Evolutionary conservation across 2,888 invertebrate genomes (phyloP), one percentile per base, ranked within the genome.

Genomic region (Dinocampus coccinellae): DNA sequence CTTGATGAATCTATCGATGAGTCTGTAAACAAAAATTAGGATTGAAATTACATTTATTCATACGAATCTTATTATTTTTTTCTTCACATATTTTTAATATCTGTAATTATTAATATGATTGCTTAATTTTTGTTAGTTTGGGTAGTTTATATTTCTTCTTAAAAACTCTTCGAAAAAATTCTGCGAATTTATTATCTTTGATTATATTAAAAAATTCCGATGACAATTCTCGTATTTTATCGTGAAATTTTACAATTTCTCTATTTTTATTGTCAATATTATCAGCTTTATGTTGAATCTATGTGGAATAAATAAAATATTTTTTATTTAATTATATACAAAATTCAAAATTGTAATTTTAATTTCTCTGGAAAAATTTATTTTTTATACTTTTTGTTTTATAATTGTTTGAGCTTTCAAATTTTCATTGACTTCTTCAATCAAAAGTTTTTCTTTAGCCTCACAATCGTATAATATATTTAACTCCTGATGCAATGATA

Each of bases 111-210:
- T n/a, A n/a, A n/a, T n/a, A n/a, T n/a, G n/a, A n/a, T 88, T 90
- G 91, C 70, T 90, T 89, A 4, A 90, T 90, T 61, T 88, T 89
- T 3, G 89, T 90, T 62, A 88, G 89, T 81, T 93, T 93, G 0
- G 92, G 92, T 6, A 92, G 91, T 74, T 93, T 93, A 81, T 93
- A 94, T 81, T 94, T 95, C 84, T 95, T 97, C 82, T 93, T 94
- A 82, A 93, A 97, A 69, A 97, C 95, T 80, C 93, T 92, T 22
- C 91, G 90, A 53, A 97, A 86, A 82, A 95, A 96, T 79, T 93
- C 92, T 6, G 90, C 91, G 84, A 94, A 96, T 83, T 94, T 95
- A 82, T 93, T 93, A 67, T 94, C 93, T 53, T 89, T 90, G 0
- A 92, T 90, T 7, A 90, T 88, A 33, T 86, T 88, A 68, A 90